A percentile compares a stretch with the other conserved stretches of the same genome.
Evolutionary conservation across 2,888 invertebrate genomes (phyloP).

Genomic region (Linyphia triangularis): DNA sequence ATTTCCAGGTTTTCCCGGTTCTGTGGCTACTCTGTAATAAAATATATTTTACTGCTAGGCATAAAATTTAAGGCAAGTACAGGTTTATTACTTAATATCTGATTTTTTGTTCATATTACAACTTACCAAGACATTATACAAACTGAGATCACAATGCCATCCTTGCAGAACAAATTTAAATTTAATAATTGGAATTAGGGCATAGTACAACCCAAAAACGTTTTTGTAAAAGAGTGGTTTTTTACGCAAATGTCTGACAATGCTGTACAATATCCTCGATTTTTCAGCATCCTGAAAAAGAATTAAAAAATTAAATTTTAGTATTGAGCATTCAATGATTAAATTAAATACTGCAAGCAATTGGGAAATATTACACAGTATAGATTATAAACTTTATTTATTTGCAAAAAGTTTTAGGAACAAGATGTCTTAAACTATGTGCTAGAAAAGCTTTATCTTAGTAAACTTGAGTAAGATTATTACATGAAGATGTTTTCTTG

Average conservation of each 20-base stretch:
- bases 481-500: too few species aligned
- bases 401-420: neutral
- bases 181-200: constrained; percentile 57
- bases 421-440: too few species aligned
- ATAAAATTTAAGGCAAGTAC: too few species aligned
- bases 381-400: neutral
- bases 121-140: constrained; percentile 59
- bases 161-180: constrained; percentile 4
- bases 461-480: too few species aligned
- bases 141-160: constrained; percentile 59
- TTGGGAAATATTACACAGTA: too few species aligned
- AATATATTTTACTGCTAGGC: too few species aligned
- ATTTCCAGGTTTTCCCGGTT: too few species aligned
- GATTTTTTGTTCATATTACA: neutral
- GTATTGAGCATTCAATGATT: neutral
- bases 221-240: neutral
- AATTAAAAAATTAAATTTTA: neutral
- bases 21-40: too few species aligned
- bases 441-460: too few species aligned
- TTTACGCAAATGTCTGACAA: constrained; percentile 24
- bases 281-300: neutral
- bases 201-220: constrained; percentile 15
- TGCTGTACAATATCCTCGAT: neutral
- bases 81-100: neutral
- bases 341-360: too few species aligned